Base-by-base conservation (phyloP, 2,113 vertebrate species). In the Cinclus cinclus region DNA sequence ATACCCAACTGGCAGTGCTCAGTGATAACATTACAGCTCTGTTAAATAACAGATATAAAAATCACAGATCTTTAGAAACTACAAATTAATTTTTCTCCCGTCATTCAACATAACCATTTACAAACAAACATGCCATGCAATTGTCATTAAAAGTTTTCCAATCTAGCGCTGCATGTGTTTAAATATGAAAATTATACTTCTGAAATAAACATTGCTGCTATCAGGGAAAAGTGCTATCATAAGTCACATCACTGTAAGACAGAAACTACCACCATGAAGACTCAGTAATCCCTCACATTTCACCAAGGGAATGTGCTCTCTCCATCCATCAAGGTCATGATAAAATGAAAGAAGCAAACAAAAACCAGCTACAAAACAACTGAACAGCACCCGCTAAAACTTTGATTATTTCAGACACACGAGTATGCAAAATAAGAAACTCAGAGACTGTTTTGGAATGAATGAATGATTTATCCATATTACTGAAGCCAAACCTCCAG, bases 91-190 rank as follows among this genome's bases (percentile, higher is more conserved):
- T 89, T 89, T 90, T 89, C 86, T 63, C 25, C 73, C 4, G 1
- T 41, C 81, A 56, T 81, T 80, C 65, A 58, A 47, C 41, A 88
- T 15, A 62, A 78, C 59, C 70, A 80, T 80, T 90, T 83, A 28
- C 80, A 94, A 95, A 73, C 71, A 95, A 95, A 81, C 65, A 69
- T 5, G 60, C 67, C 59, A 8, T 25, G 53, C 83, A 92, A 87
- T 30, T 77, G 82, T 82, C 71, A 44, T 71, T 74, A 68, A 4
- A 68, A 90, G 56, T 93, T 86, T 81, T 68, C 77, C 67, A 81
- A 60, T 63, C 71, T 92, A 78, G 82, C 18, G 1, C 28, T 63
- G 73, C 23, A 21, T 53, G 21, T 53, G 18, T 75, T 96, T 90
- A 90, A 63, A 78, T 52, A 74, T 22, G 50, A 80, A 92, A 93